Base-by-base conservation (phyloP, 2,888 invertebrate genomes). In the Prenolepis imparis region DNA sequence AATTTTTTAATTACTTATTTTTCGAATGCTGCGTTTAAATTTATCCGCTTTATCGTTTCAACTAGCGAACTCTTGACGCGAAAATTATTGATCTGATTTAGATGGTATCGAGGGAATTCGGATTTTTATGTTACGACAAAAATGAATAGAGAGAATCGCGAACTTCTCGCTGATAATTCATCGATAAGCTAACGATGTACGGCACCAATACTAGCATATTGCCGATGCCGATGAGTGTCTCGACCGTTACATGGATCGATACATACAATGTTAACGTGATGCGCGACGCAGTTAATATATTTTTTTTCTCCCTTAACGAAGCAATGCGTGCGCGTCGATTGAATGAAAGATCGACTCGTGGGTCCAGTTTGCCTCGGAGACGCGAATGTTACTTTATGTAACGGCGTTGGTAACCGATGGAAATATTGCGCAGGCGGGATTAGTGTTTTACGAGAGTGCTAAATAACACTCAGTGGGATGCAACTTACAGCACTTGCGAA, bases 381-480 rank as follows among this genome's bases (percentile, higher is more conserved):
- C 72, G 24, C 57, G 59, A 70, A 70, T 70, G 72, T 78, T 70
- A 59, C 78, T 59, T 78, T 78, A 78, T 70, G 78, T 78, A 78
- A 78, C 59, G 72, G 41, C 59, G 78, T 41, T 41, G 70, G 70
- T 32, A 59, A 59, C 44, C 59, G 44, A 78, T 36, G 78, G 78
- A 78, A 78, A 70, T 78, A 78, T 78, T 70, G 59, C 78, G 57
- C 78, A 78, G 72, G 41, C 72, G 57, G 70, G 59, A 44, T 78
- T 78, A 55, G 70, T 78, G 72, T 59, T 78, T 78, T 78, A 78
- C 78, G 78, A 78, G 78, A 72, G 72, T 78, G 78, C 78, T 78
- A 78, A 78, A 78, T 70, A 70, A 78, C 41, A 18, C 36, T 28
- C 48, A 48, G 48, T 59, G 57, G 41, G 70, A 78, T 44, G 78